Evolutionary conservation across 2,797 vertebrate genomes (phyloP).

Genomic region (Graptemys geographica): DNA sequence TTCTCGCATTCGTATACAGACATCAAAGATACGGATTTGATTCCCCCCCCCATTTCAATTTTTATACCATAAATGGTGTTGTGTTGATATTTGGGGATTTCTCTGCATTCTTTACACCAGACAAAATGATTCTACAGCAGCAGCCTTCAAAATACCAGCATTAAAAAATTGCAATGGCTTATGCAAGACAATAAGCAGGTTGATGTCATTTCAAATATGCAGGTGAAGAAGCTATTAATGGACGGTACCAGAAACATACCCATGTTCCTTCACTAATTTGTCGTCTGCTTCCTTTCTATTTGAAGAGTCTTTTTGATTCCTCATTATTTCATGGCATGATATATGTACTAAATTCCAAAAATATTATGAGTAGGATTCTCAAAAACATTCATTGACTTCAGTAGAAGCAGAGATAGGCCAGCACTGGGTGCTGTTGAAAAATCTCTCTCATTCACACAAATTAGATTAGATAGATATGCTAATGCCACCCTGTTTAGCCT

Average conservation of each 20-base stretch:
- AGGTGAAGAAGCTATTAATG: background rate
- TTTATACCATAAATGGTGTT: background rate
- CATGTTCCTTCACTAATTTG: background rate
- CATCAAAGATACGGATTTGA: too few species aligned
- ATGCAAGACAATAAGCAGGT: background rate
- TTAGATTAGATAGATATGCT: background rate
- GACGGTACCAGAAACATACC: background rate
- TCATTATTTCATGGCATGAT: background rate
- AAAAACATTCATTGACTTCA: background rate
- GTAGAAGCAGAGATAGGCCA: background rate
- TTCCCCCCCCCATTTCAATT: background rate
- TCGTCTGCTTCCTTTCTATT: background rate
- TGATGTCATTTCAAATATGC: background rate
- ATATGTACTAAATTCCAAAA: background rate
- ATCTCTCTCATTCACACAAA: background rate
- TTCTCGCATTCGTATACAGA: too few species aligned
- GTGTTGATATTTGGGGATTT: conserved; percentile 3
- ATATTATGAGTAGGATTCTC: background rate
- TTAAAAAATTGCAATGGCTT: background rate
- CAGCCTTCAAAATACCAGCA: background rate
- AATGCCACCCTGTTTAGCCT: background rate
- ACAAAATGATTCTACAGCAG: background rate
- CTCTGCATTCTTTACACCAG: background rate
- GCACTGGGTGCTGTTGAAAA: background rate
- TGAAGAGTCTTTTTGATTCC: background rate